Base-by-base conservation (phyloP, 2,888 invertebrate genomes). In the Alcis repandata region DNA sequence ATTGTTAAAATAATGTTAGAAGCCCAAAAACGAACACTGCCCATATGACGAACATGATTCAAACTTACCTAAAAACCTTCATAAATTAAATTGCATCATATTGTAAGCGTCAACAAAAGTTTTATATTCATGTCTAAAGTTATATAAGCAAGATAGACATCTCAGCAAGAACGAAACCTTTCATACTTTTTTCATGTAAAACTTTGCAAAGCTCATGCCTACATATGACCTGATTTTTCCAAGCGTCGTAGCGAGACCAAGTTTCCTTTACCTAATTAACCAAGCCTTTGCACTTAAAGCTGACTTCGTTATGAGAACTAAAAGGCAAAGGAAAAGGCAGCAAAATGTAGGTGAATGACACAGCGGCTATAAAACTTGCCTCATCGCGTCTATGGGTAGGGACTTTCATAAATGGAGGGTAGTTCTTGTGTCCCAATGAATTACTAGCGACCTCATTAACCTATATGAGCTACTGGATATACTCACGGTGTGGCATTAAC, bases 381-480 rank as follows among this genome's bases (percentile, higher is more conserved):
- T 76, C 78, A 79, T 82, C 73, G 77, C 73, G 67, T 68, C 63
- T 68, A 38, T 43, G 64, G 59, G 54, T 63, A 58, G 68, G 70
- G 78, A 75, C 70, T 83, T 86, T 86, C 84, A 85, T 85, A 86
- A 81, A 81, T 78, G 74, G 74, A 79, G 38, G 79, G 51, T 57
- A 54, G 59, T 81, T 82, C 79, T 85, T 87, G 81, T 85, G 84
- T 84, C 85, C 82, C 81, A 85, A 87, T 90, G 87, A 90, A 90
- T 91, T 90, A 90, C 86, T 83, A 81, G 85, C 76, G 83, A 86
- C 87, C 90, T 89, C 90, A 91, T 92, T 92, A 91, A 89, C 89
- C 89, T 87, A 88, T 82, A 90, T 87, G 84, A 85, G 85, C 82
- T 76, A 73, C 57, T 57, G 79, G 78, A 78, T 78, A 74, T 74